Evolutionary conservation across 2,888 invertebrate species (phyloP).

Genomic region (Chaetogeoica ovagalla): DNA sequence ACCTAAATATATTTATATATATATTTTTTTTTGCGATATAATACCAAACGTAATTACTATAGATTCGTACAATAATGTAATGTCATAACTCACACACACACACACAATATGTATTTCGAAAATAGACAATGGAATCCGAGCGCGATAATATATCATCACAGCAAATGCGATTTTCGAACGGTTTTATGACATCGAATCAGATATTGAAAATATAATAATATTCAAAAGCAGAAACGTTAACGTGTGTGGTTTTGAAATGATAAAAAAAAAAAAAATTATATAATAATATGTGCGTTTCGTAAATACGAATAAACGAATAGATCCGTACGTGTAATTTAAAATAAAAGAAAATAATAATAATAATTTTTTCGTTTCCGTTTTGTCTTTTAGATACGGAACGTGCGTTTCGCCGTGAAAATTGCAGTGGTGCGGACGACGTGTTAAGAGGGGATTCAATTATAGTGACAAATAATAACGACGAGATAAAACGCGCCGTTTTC

Average conservation of each 20-base stretch:
- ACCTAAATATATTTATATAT: no score
- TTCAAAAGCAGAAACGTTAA: not conserved
- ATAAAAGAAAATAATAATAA: conserved; percentile 18
- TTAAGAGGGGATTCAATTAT: conserved; percentile 22
- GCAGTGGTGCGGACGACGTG: not conserved
- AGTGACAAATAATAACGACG: not conserved
- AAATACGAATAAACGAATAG: not conserved
- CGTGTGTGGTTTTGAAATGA: not conserved
- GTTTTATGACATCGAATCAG: conserved; percentile 4
- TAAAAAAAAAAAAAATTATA: not conserved
- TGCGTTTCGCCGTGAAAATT: not conserved
- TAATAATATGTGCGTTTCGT: no score
- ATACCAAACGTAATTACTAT: no score
- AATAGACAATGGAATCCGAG: not conserved
- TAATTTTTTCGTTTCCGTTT: no score
- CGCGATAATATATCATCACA: not conserved
- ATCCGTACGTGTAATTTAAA: conserved; percentile 9
- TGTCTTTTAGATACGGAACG: no score
- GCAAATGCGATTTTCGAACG: conserved; percentile 5
- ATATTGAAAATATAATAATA: conserved; percentile 1
- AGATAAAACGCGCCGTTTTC: not conserved
- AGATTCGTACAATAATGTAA: not conserved
- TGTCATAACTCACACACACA: not conserved
- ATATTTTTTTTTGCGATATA: no score
- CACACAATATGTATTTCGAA: not conserved